Percentiles rank a stretch among this genome's conserved stretches.
phyloP scores from a whole-genome alignment of 2,797 vertebrate genomes.

The Geotria australis region DNA sequence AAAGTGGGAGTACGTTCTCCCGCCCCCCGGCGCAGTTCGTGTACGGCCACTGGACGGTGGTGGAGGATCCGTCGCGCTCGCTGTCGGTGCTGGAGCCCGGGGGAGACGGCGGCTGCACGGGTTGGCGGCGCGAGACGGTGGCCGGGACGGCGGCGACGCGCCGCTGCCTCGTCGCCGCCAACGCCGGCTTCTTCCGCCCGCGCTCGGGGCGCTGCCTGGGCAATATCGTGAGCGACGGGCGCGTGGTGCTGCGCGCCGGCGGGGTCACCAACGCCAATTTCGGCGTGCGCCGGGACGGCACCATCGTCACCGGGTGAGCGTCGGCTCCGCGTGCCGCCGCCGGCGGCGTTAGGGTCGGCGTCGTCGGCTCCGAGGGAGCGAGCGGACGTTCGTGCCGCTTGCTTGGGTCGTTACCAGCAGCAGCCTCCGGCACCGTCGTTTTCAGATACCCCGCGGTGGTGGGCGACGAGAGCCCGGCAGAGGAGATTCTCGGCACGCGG shows the following conservation, averaged over 20 bases:
- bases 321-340: no score
- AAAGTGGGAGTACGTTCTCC: no score
- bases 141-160: constrained; percentile 22
- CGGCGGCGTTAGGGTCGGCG: no score
- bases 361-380: no score
- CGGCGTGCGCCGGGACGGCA: constrained; percentile 56
- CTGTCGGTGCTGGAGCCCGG: constrained; percentile 55
- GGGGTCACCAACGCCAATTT: constrained; percentile 81
- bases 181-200: constrained; percentile 47
- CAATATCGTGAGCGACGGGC: constrained; percentile 41
- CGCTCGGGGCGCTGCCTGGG: constrained; percentile 18
- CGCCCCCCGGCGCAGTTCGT: constrained; percentile 5
- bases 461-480: no score
- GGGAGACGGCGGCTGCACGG: constrained; percentile 22
- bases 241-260: constrained; percentile 18
- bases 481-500: no score
- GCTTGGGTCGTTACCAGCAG: no score
- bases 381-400: no score
- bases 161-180: constrained; percentile 40
- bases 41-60: constrained; percentile 32
- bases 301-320: constrained; percentile 61
- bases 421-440: no score
- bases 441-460: no score
- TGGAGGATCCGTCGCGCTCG: constrained; percentile 22
- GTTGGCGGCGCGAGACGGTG: constrained; percentile 11